Evolutionary conservation across 2,888 invertebrate species (phyloP), one percentile per base, ranked within the genome.

Genomic region (Sympetrum striolatum): DNA sequence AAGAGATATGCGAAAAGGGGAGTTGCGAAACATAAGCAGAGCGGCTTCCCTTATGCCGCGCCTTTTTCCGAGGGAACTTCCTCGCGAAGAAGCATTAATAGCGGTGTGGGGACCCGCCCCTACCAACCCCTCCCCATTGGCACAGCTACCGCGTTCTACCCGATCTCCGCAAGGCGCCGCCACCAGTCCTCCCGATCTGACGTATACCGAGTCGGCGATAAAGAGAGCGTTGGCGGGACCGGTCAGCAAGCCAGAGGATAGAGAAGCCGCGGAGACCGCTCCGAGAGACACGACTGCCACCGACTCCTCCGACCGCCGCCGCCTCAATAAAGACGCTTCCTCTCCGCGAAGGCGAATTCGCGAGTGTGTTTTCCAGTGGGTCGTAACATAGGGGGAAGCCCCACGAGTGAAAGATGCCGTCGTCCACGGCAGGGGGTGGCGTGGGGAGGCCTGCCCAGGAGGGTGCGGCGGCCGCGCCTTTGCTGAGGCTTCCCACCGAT

Each of bases 401-500:
- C 86, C 86, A 31, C 18, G 14, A 60, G 31, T 58, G 25, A 25
- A 39, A n/a, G 86, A 60, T 64, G 86, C 64, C 86, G 60, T 86
- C 86, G 35, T 86, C 64, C 39, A 37, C 86, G 86, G 86, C 60
- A 60, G 86, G 86, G 60, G 86, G 60, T 12, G 86, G 60, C 22
- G 86, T 58, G 35, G 86, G 58, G 86, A 48, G 86, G 86, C 86
- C 86, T n/a, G 60, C 35, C 35, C 60, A 86, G 64, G 86, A 60
- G 86, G 86, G 86, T 39, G 60, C 86, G 39, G 86, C 86, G 64
- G 86, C 60, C 37, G 60, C 86, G 86, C 86, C 86, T 86, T 86
- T 86, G 86, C 86, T 86, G 86, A 86, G 86, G 86, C 86, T 86
- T 86, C 86, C 86, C 86, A 86, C 86, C 58, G 86, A 86, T 86